Base-by-base conservation (phyloP, 2,888 invertebrate species). In the Hyposoter didymator region DNA sequence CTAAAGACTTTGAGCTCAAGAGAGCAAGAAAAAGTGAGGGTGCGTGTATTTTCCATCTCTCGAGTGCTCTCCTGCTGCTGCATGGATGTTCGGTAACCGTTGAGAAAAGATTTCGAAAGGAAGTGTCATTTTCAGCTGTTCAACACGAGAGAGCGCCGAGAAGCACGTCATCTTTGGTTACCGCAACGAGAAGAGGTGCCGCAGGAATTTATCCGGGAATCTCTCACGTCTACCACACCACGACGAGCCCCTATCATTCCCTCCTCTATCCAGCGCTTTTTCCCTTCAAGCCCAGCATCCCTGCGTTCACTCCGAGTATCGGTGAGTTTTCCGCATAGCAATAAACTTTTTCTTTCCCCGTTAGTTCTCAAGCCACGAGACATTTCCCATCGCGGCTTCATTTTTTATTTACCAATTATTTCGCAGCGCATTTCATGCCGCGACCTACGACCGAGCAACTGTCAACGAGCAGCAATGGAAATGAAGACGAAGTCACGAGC, bases 81-180 rank as follows among this genome's bases (percentile, higher is more conserved):
- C 35, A 0, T 35, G 8, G 78, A 79, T 76, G 62, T 76, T 73
- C 32, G 47, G 69, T 82, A 81, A 69, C 67, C 55, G 73, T 81
- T 82, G 74, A 72, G 75, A 84, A 85, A 62, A 72, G 69, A 88
- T 87, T 84, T 88, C 75, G 74, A 88, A 84, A 87, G 85, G 87
- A 90, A 89, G 85, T 88, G 88, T 90, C 89, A 88, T 86, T 91
- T 90, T 87, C 95, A 98, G 98, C 98, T 84, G 98, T 98, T 28
- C 98, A 98, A 92, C 98, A 98, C 93, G 98, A 98, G 94, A 95
- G 98, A 87, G 98, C 98, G 12, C 98, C 98, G 0, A 95, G 98
- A 66, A 95, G 94, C 79, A 91, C 92, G 75, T 91, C 93, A 75
- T 91, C 92, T 10, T 89, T 93, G 89, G 91, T 92, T 84, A 88